Evolutionary conservation across 2,113 vertebrate genomes (phyloP), one percentile per base, ranked within the genome.

Genomic region (Xiphias gladius): DNA sequence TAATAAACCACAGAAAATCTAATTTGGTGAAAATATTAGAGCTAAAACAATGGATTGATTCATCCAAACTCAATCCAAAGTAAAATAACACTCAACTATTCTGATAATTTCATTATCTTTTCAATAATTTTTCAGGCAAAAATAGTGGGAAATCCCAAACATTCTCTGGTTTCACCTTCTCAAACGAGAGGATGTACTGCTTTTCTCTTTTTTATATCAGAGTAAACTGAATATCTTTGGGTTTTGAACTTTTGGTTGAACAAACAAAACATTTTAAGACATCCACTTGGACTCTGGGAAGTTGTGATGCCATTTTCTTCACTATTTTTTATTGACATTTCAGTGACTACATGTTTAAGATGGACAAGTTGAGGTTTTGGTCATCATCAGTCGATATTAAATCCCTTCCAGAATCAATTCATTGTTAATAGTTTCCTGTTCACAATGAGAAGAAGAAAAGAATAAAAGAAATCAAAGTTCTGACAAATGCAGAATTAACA

Each of bases 401-500:
- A 43, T 43, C 41, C 41, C 41, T 43, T 13, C 6, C 11, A 12
- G 17, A 68, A 58, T 19, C 0, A 2, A 67, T 28, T 32, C 19
- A 50, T 8, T 6, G 41, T 57, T 9, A 54, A 70, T 13, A 2
- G 55, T 22, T 68, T 71, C 26, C 50, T 52, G 5, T 73, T 62
- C 19, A 24, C 10, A 26, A 46, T 9, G 7, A 35, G 16, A 2
- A 20, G 63, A 72, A 61, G 7, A 50, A 41, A 52, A 54, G 7
- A 28, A 2, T 13, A 24, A 77, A 68, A 71, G 2, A 37, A 54
- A 57, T 64, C 16, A 50, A 30, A 62, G 22, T 59, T 65, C 24
- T 77, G 65, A 69, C 46, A 57, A 70, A 52, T 0, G 12, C 17
- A 22, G 35, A 48, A 82, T 80, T 6, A 73, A 73, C 61, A 43